Evolutionary conservation across 1,140 invertebrate genomes (phyloP), one percentile per base, ranked within the genome.

Genomic region (Magallana angulata): DNA sequence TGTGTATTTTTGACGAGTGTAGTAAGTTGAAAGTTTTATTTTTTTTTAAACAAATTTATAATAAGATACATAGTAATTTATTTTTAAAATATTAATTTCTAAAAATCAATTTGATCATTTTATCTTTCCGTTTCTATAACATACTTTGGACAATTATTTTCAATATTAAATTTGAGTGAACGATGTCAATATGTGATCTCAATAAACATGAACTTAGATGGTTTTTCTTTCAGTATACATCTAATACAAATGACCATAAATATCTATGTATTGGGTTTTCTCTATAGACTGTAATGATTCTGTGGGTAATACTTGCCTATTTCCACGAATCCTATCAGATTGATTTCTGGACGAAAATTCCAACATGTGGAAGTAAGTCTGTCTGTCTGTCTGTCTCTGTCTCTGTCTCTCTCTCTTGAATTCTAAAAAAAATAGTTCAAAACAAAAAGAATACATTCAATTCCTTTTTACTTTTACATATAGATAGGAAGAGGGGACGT

Each of bases 301-400:
- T 56, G 7, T 82, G 48, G 81, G n/a, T 82, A 14, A 57, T 82
- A 58, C 48, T 82, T 18, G 81, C 36, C 7, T 82, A 82, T 24
- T 57, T 82, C 5, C 48, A 57, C 2, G 81, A 82, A 58, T 57
- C 57, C 6, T 82, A 57, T 24, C n/a, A 57, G 18, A 57, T 82
- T 57, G 56, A 57, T 56, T 57, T 82, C 36, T 82, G 81, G 81
- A 82, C 48, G 57, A 82, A 58, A 56, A 16, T 6, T 18, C 18
- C 48, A n/a, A 58, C 57, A 8, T 82, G 81, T 82, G 57, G 81
- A 9, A 58, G 81, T 82, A 57, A 57, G 81, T 57, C 30, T 76
- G 7, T 76, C 68, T 71, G 4, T 71, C 18, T 71, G 7, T 76
- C 68, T 36, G 7, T 76, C 24, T 76, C 1, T 76, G 30, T 16